Base-by-base conservation (phyloP, 2,888 invertebrate species). In the Gerris lacustris region DNA sequence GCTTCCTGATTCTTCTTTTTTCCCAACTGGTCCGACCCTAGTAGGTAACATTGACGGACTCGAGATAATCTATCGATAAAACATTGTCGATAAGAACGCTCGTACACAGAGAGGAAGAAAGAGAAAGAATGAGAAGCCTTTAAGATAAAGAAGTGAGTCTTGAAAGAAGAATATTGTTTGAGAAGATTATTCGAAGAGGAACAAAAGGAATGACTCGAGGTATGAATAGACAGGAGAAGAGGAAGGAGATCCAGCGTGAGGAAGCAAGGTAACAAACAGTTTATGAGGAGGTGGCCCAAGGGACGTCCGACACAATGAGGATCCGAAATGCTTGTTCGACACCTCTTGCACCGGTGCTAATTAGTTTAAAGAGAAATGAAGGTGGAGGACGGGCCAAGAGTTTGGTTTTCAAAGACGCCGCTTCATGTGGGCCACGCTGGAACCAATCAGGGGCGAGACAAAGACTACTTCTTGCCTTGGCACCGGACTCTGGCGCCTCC, bases 301-400 rank as follows among this genome's bases (percentile, higher is more conserved):
- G 31, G 31, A 31, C n/a, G n/a, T n/a, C n/a, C n/a, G n/a, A n/a
- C 31, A 31, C 31, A 31, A 31, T 31, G 31, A 31, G n/a, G n/a
- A 31, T 31, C 31, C 31, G 31, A 31, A 31, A 31, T 31, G 31
- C 31, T 31, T 31, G 31, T 31, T 31, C 31, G 31, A 31, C 31
- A 55, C 55, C 15, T 9, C 15, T 15, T 55, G 15, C 15, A 55
- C 55, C 55, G 15, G 55, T 55, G 55, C 2, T 55, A 55, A 55
- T 55, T 55, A 55, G 55, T 55, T 55, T 55, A 55, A 55, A 55
- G 55, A 55, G 55, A 55, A 55, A 55, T 55, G 55, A 15, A 15
- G 55, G 55, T 55, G 31, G 31, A 31, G 31, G 31, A 31, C 31
- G 31, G 31, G 55, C 55, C 15, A 15, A 15, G 55, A 55, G 55